Evolutionary conservation across 1,140 invertebrate genomes (phyloP), one percentile per base, ranked within the genome.

Genomic region (Apis florea): DNA sequence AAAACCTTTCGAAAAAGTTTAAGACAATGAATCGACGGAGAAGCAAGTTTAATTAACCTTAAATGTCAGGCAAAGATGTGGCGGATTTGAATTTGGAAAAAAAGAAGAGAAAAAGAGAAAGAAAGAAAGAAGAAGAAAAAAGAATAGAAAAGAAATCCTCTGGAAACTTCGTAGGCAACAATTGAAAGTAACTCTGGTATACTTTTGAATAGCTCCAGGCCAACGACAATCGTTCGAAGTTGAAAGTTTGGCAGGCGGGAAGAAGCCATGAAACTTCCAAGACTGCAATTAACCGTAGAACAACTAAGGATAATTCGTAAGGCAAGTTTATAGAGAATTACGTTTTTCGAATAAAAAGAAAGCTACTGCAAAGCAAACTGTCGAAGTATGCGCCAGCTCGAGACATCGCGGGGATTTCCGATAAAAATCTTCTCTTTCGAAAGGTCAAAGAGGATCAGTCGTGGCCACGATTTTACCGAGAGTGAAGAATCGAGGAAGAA

Each of bases 261-360:
- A 81, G 71, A 81, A 81, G 79, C 79, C 79, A 67, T 81, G 79
- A 49, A 81, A 81, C 79, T 74, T 81, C 79, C 79, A 81, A 67
- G 61, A 64, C 79, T 75, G 79, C 79, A 81, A 74, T 81, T 81
- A 81, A 81, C 71, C 54, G 78, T 53, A 70, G 78, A 79, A 74
- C 78, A 80, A 80, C 78, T 63, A 26, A 61, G 59, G 72, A 72
- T 80, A 81, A 81, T 81, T 81, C 77, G 51, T 59, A 17, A 56
- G 40, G 53, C 63, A 75, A 81, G 40, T 66, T 58, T 1, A 53
- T 63, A 13, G 26, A 68, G 24, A 74, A 80, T 81, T 64, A 56
- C 69, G 51, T 72, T 79, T 66, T 74, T 31, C 47, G n/a, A n/a
- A 70, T 19, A 12, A 19, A 13, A 53, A 51, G 13, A 58, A 47